Base-by-base conservation (phyloP, 2,113 vertebrate genomes). In the Larimichthys crocea region DNA sequence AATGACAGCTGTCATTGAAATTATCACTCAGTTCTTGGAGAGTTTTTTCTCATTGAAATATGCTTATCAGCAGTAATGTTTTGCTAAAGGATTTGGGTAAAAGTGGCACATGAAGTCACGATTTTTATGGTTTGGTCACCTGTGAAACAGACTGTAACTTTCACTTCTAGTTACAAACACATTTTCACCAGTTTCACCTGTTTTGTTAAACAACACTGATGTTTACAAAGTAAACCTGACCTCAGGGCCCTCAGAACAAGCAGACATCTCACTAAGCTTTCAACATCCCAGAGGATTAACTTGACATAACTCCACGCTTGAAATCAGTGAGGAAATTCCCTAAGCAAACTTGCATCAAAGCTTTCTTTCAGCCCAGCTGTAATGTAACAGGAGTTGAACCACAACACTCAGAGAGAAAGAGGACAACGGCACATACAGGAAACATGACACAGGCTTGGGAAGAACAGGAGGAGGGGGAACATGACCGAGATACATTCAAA, bases 361-460 rank as follows among this genome's bases (percentile, higher is more conserved):
- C 6, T 31, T 31, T 69, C 15, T 20, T 60, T 76, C 5, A 55
- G n/a, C 20, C 17, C 14, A 2, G 57, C 40, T 14, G 4, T 11
- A 42, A 26, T 49, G 62, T 46, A 50, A 82, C n/a, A 55, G 22
- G 22, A 73, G 62, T 14, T 0, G 44, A 57, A 62, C 48, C 59
- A 62, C 16, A 52, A 59, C 40, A 59, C 42, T 19, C 7, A 42
- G 10, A 64, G 52, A 90, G 73, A 88, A 87, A 70, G 49, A 89
- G 81, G 88, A 80, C 80, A 92, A 3, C 29, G 9, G 66, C 60
- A 65, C 3, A 69, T 63, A 1, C 8, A 84, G 71, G 90, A 88
- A 92, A 92, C 80, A 78, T 73, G 88, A 92, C 88, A 86, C 81
- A 88, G 15, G 15, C 62, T 68, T 4, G 19, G 48, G 71, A 61